A percentile compares a stretch with the other conserved stretches of the same genome.
phyloP scores from a whole-genome alignment of 2,888 invertebrate species.

The Imbricaverruca yamaguchii region DNA sequence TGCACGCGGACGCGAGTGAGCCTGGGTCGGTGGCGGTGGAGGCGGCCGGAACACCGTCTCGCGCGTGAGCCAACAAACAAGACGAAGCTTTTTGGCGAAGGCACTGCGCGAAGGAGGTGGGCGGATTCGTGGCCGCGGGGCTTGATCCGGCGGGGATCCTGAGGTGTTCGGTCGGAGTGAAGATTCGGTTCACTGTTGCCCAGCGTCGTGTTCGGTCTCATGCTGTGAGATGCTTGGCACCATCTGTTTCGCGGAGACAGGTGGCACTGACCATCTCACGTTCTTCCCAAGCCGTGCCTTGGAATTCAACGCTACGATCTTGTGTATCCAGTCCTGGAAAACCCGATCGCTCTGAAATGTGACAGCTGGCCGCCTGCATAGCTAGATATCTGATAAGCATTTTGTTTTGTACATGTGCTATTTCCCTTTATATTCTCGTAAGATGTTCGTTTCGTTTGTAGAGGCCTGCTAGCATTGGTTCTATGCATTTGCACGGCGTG shows the following conservation, averaged over 20 bases:
- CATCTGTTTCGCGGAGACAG: not conserved
- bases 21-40: no score
- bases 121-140: no score
- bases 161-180: not conserved
- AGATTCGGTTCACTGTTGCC: not conserved
- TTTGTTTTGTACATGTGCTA: not conserved
- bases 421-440: no score
- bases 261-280: slow-evolving; percentile 3
- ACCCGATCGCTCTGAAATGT: not conserved
- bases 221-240: slow-evolving; percentile 2
- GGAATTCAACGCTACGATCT: not conserved
- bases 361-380: no score
- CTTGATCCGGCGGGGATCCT: not conserved
- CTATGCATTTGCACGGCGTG: not conserved
- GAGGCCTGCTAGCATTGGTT: not conserved
- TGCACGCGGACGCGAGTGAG: no score
- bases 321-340: not conserved
- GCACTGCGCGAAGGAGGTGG: no score
- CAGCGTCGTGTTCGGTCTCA: not conserved
- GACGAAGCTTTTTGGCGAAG: no score
- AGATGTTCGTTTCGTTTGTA: not conserved
- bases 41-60: no score
- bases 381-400: not conserved
- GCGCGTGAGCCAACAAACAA: no score
- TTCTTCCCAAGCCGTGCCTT: not conserved